Percentiles rank a stretch among this genome's conserved stretches.
phyloP scores from a whole-genome alignment of 2,113 vertebrate genomes.

The Aspiorhynchus laticeps region DNA sequence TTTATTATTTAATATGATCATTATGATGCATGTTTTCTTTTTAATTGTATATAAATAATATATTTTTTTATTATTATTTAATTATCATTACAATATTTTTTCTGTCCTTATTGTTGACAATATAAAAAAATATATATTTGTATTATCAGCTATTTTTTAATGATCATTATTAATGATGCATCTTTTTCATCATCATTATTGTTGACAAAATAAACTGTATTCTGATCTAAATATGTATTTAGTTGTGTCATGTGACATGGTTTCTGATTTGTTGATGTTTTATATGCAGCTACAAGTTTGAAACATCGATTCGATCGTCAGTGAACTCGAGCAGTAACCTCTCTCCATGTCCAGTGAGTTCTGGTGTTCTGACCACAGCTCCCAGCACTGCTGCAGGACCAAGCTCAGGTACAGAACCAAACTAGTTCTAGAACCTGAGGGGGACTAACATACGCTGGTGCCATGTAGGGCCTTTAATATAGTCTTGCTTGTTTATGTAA shows the following conservation, averaged over 20 bases:
- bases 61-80: no score
- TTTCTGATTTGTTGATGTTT: constrained; percentile 63
- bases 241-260: constrained; percentile 59
- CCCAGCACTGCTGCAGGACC: constrained; percentile 66
- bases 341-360: constrained; percentile 78
- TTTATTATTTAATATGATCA: no score
- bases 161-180: no score
- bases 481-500: background rate
- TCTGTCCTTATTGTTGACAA: no score
- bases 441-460: background rate
- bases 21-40: no score
- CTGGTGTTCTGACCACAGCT: constrained; percentile 64
- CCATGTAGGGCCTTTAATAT: background rate
- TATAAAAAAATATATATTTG: no score
- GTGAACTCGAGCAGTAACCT: constrained; percentile 79
- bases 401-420: constrained; percentile 64
- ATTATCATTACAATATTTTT: no score
- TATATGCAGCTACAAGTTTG: constrained; percentile 85
- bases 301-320: constrained; percentile 76
- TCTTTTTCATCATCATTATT: background rate
- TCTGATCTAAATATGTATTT: constrained; percentile 46
- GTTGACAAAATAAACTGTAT: background rate
- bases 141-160: no score
- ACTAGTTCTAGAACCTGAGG: background rate
- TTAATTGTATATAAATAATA: no score